These are phyloP conservation scores for Arrhopalites spinosus DNA, from an alignment of 2,888 invertebrate species.

Conservation along the genomic window DNA sequence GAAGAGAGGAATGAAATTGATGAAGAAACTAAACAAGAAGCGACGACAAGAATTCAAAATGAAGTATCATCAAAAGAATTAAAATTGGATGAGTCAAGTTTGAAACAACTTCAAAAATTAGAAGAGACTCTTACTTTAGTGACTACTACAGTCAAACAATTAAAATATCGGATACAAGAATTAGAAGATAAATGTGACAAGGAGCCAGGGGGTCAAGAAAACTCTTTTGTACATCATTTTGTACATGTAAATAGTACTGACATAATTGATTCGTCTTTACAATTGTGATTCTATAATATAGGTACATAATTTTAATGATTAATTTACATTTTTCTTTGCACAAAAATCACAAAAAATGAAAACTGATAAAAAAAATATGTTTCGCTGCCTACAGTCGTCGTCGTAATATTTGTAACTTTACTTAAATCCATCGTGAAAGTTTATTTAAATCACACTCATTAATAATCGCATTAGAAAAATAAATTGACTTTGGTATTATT, in stretches of 20 bases:
- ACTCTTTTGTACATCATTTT: constrained; percentile 3
- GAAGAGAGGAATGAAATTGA: not conserved
- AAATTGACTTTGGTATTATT: too few relatives aligned
- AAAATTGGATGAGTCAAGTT: not conserved
- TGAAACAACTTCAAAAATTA: constrained; percentile 2
- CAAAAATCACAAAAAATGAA: too few relatives aligned
- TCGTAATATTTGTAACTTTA: too few relatives aligned
- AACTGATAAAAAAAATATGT: too few relatives aligned
- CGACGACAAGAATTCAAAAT: not conserved
- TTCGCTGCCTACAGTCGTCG: too few relatives aligned
- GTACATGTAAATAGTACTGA: not conserved
- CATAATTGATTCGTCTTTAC: constrained; percentile 4
- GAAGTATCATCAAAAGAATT: not conserved
- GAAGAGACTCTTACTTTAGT: constrained; percentile 23
- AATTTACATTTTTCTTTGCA: too few relatives aligned
- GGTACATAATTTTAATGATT: too few relatives aligned
- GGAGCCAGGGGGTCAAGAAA: constrained; percentile 8
- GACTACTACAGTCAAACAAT: constrained; percentile 22
- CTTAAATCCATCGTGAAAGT: too few relatives aligned
- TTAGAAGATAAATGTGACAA: constrained; percentile 29
- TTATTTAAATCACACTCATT: too few relatives aligned
- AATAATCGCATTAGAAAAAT: too few relatives aligned
- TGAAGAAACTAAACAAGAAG: not conserved
- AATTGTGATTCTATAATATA: constrained; percentile 17
- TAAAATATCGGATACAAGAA: constrained; percentile 23